Evolutionary conservation across 1,140 invertebrate genomes (phyloP), one percentile per base, ranked within the genome.

Genomic region (Drusus annulatus): DNA sequence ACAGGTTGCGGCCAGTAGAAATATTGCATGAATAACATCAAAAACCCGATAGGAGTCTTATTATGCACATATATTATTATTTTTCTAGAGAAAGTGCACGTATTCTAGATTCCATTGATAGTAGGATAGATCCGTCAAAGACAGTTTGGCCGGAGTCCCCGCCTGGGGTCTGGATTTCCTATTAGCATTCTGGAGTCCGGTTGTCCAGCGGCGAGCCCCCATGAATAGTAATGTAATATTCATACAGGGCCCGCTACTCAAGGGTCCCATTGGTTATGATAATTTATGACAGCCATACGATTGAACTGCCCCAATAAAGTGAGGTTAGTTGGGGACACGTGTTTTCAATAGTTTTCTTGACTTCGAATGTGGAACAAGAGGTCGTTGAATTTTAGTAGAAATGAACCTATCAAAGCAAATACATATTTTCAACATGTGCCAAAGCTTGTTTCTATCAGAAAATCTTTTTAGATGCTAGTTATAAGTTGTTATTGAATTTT

Each of bases 211-310:
- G 31, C 23, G 31, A 17, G 31, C 68, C 78, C n/a, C 62, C 51
- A 80, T 80, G 79, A 80, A 80, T 76, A 78, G 74, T 77, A 81
- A 81, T 78, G 78, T 77, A 81, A 78, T 81, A 81, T 81, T 81
- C 80, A 81, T 81, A 58, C 74, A 76, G 56, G 19, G 25, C 45
- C 25, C 21, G 63, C 79, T 71, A 31, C 25, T 15, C 73, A 25
- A 25, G 52, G 78, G 25, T 45, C 73, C 71, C 63, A 80, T 76
- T 65, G 79, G 73, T 77, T 77, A 71, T 63, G 56, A 77, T 80
- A 80, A 80, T 80, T 80, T 77, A 76, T 60, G 63, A 25, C 52
- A 45, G 69, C 36, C 50, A 73, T 36, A 17, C 78, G 52, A 79
- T 50, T 54, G 52, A n/a, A 68, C 50, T 17, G 52, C 21, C 60